Base-by-base conservation (phyloP, 2,113 vertebrate species). In the Odocoileus virginianus region DNA sequence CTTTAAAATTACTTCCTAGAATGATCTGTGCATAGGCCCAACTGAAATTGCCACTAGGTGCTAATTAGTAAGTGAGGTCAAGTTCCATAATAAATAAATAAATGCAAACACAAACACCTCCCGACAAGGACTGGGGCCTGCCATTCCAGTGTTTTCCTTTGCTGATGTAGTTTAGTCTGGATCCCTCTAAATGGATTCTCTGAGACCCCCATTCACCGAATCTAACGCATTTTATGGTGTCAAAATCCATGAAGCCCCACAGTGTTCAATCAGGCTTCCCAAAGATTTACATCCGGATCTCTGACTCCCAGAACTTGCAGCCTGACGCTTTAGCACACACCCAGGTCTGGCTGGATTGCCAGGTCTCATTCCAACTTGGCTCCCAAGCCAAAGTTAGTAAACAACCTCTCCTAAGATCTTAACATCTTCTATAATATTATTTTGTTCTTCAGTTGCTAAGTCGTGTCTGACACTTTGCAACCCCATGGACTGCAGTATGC, bases 1-100 rank as follows among this genome's bases (percentile, higher is more conserved):
- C 92, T 99, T 98, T 98, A 98, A 98, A 96, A 98, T 98, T 95
- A 97, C 94, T 92, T 95, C 94, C 95, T 98, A 93, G 96, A 98
- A 98, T 94, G 96, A 97, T 97, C 97, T 97, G 89, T 95, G 60
- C 94, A 92, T 81, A 76, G 40, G 83, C 87, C 94, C 61, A 94
- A 40, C 50, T 98, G 97, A 97, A 98, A 97, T 82, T 98, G 97
- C 95, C 97, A 97, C 93, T 93, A 97, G 79, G 78, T 92, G 74
- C 61, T 98, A 98, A 98, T 98, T 98, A 98, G 96, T 90, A 25
- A 97, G 52, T 89, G 97, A 98, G 97, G 97, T 98, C 98, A 98
- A 89, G 97, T 97, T 97, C 14, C 16, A 33, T 61, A 93, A 85
- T 96, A 98, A 97, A 96, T 97, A 95, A 92, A 97, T 93, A 96